Conservation (phyloP, 2,888 invertebrate species). For the Melolontha melolontha region DNA sequence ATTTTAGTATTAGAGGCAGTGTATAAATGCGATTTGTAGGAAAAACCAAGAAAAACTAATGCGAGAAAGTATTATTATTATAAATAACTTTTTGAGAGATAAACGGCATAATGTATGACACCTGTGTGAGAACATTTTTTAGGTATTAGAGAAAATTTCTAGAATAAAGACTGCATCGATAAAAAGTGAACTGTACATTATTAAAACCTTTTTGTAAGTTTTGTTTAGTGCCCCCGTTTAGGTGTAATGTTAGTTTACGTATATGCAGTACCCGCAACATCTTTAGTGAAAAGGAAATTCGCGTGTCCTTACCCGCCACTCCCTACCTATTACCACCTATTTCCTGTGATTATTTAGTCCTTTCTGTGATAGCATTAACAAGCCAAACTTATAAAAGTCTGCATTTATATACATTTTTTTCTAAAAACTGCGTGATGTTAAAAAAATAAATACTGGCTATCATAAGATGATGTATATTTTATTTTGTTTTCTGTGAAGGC, state of each 20-base stretch:
- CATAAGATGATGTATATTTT: constrained; percentile 26
- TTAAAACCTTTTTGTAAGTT: constrained; percentile 42
- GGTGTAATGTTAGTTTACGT: constrained; percentile 60
- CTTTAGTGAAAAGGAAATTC: constrained; percentile 44
- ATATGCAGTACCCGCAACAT: constrained; percentile 63
- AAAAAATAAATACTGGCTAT: constrained; percentile 1
- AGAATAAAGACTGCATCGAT: constrained; percentile 65
- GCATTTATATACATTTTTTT: constrained; percentile 15
- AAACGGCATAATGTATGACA: constrained; percentile 41
- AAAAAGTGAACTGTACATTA: constrained; percentile 56
- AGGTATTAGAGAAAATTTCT: constrained; percentile 62
- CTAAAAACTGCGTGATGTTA: constrained; percentile 7
- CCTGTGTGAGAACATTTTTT: constrained; percentile 54
- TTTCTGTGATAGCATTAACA: constrained; percentile 54
- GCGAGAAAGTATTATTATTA: constrained; percentile 33
- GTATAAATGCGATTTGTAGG: constrained; percentile 24
- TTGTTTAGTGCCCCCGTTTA: constrained; percentile 37
- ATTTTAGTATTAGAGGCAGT: constrained; percentile 26
- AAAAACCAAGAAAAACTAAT: constrained; percentile 3
- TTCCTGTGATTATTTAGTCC: constrained; percentile 50
- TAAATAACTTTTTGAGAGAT: constrained; percentile 8
- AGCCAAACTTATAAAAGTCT: constrained; percentile 30
- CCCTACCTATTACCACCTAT: neutral
- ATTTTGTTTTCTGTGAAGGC: neutral
- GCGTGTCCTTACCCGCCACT: neutral